phyloP scores from a whole-genome alignment of 2,888 invertebrate species.

The Campaea margaritaria region DNA sequence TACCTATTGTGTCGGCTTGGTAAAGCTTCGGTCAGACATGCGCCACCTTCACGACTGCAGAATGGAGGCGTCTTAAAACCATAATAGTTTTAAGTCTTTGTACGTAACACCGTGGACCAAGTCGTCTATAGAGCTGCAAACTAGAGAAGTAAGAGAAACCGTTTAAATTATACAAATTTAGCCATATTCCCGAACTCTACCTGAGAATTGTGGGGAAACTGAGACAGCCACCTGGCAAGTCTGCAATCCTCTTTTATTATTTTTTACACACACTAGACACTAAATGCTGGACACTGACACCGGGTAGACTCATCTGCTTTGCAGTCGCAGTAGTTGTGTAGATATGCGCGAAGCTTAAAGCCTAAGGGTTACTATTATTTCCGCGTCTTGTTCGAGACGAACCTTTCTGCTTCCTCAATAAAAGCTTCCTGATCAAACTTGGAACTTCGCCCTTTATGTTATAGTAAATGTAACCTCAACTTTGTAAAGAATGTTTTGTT shows the following conservation, averaged over 20 bases:
- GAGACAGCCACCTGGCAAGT: too few relatives aligned
- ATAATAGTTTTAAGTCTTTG: too few relatives aligned
- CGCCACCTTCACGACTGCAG: conserved; percentile 2
- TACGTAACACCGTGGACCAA: too few relatives aligned
- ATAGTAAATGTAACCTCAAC: conserved; percentile 4
- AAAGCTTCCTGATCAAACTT: conserved; percentile 12
- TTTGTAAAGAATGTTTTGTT: not conserved
- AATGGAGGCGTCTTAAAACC: not conserved
- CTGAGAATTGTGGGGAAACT: too few relatives aligned
- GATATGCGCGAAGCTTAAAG: conserved; percentile 1
- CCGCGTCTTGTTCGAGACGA: conserved; percentile 14
- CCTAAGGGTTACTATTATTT: conserved; percentile 6
- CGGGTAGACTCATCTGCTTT: not conserved
- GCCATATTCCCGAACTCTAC: too few relatives aligned
- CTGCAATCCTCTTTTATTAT: too few relatives aligned
- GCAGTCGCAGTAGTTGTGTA: not conserved
- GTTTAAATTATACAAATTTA: too few relatives aligned
- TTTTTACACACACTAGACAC: too few relatives aligned
- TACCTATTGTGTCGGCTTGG: conserved; percentile 18
- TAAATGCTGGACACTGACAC: too few relatives aligned
- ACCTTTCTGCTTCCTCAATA: conserved; percentile 13
- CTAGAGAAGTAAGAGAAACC: too few relatives aligned
- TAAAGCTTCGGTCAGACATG: not conserved
- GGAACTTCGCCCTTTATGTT: conserved; percentile 11
- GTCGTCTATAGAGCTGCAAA: not conserved